Base-by-base conservation (phyloP, 1,140 invertebrate species). In the Phymastichus coffea region DNA sequence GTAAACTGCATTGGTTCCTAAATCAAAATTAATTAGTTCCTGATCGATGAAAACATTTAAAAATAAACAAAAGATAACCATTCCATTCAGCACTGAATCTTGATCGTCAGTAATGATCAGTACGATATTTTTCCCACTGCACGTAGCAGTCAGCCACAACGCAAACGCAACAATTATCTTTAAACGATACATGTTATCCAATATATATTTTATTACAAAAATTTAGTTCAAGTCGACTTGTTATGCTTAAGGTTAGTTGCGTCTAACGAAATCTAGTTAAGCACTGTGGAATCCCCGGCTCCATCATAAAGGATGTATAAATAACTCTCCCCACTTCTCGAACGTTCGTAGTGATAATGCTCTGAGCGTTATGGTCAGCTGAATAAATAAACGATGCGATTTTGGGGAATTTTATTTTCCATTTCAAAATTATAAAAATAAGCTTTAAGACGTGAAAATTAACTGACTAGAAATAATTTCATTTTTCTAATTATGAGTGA, bases 71-170 rank as follows among this genome's bases (percentile, higher is more conserved):
- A 43, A 35, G 19, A 9, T 62, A 81, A 89, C 87, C 83, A 91
- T 84, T 28, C 90, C 87, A 77, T 87, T 86, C 28, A 95, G 77
- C 47, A 86, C 76, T 2, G 85, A 77, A 82, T 95, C 93, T 74
- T 94, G 91, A 81, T 95, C 93, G 77, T 95, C 93, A 12, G 89
- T 92, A 47, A 95, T 63, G 43, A 95, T 83, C 35, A 95, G 70
- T 33, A 95, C 80, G 64, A 95, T 88, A 76, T 95, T 95, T 33
- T 56, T 56, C 4, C 30, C 47, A 1, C 6, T 33, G 12, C 58
- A 54, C 17, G 10, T 15, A 38, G 37, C 15, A 12, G 47, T 25
- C 7, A 8, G n/a, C n/a, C 15, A 38, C 6, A 15, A 0, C n/a
- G 3, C 10, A 9, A 59, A 46, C 4, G 38, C 12, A n/a, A 56